Evolutionary conservation across 2,888 invertebrate species (phyloP).

Genomic region (Melanophora roralis): DNA sequence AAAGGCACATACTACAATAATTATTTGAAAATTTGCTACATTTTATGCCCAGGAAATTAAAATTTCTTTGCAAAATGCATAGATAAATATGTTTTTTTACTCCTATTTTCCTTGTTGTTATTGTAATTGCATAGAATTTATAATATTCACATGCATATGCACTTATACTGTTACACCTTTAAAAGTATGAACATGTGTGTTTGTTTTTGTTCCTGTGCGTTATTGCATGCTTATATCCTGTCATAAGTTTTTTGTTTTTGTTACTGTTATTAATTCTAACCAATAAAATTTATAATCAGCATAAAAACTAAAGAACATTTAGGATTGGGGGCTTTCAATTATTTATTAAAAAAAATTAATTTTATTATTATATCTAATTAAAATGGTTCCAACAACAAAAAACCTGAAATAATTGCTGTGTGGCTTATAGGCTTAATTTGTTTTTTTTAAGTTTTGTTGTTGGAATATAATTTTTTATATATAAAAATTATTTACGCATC

Average conservation of each 20-base stretch:
- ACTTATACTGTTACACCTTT: no score
- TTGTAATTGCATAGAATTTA: constrained; percentile 34
- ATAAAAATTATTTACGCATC: not conserved
- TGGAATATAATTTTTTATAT: not conserved
- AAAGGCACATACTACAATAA: not conserved
- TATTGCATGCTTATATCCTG: constrained; percentile 3
- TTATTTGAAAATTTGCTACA: constrained; percentile 48
- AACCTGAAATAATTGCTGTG: constrained; percentile 27
- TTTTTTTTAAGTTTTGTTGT: constrained; percentile 15
- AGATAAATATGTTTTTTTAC: constrained; percentile 64
- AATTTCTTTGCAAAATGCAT: constrained; percentile 69
- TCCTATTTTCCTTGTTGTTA: not conserved
- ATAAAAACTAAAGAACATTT: constrained; percentile 43
- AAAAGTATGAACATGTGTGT: not conserved
- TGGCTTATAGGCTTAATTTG: constrained; percentile 26
- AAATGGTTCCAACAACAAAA: not conserved
- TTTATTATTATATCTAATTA: constrained; percentile 17
- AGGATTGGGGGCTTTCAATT: constrained; percentile 54
- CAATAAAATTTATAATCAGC: constrained; percentile 52
- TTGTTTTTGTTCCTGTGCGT: not conserved
- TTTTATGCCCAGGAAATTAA: constrained; percentile 70
- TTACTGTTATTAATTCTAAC: constrained; percentile 26
- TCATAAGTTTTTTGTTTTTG: not conserved
- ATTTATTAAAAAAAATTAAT: constrained; percentile 49
- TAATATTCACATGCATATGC: not conserved